Conservation (phyloP, 2,113 vertebrate genomes). For the Muscicapa adusta region DNA sequence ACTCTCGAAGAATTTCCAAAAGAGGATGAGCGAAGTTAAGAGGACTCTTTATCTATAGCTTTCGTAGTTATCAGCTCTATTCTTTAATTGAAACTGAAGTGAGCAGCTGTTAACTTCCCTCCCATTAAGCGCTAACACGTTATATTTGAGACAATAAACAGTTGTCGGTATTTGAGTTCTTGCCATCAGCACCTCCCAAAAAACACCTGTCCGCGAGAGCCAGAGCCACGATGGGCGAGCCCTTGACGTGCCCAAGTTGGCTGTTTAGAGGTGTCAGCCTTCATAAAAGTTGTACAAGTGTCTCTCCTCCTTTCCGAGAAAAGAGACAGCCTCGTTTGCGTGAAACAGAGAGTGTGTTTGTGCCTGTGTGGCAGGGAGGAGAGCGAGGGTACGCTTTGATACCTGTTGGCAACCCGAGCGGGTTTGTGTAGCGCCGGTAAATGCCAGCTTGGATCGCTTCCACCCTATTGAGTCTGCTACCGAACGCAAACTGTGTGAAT, state of each 20-base stretch:
- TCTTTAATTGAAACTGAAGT: slow-evolving; percentile 52
- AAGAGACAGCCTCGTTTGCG: not conserved
- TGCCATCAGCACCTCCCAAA: not conserved
- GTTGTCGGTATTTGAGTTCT: slow-evolving; percentile 38
- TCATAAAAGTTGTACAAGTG: slow-evolving; percentile 21
- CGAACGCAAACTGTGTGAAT: slow-evolving; percentile 5
- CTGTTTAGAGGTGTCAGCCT: not conserved
- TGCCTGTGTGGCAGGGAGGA: not conserved
- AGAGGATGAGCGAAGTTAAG: slow-evolving; percentile 61
- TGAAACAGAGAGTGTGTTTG: not conserved
- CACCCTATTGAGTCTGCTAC: not conserved
- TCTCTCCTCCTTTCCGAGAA: not conserved
- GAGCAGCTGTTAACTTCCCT: slow-evolving; percentile 47
- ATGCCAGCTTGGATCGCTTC: slow-evolving; percentile 36
- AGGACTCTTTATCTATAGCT: slow-evolving; percentile 29
- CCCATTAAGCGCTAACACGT: not conserved
- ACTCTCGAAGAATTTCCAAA: slow-evolving; percentile 54
- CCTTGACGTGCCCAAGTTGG: not conserved
- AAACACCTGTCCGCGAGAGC: slow-evolving; percentile 29
- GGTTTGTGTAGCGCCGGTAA: not conserved
- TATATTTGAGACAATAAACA: slow-evolving; percentile 43
- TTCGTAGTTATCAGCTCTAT: not conserved
- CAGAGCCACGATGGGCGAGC: not conserved
- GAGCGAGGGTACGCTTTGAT: not conserved
- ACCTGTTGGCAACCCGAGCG: slow-evolving; percentile 69